Evolutionary conservation across 2,113 vertebrate species (phyloP).

Genomic region (Phaethornis superciliosus): DNA sequence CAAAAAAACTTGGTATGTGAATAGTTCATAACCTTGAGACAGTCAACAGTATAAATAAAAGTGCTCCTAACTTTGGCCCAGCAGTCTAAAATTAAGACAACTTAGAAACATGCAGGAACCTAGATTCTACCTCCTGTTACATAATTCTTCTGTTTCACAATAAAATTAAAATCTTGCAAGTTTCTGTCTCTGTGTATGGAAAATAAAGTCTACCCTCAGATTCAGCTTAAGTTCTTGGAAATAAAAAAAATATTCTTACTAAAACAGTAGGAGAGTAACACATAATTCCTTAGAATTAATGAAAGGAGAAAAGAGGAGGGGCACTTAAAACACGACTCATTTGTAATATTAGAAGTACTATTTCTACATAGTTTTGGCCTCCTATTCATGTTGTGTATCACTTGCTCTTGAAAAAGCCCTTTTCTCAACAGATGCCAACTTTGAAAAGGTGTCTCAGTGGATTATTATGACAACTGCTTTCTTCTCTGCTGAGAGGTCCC

Average conservation of each 20-base stretch:
- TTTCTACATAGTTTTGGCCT: not conserved
- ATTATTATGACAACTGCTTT: not conserved
- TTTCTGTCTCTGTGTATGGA: not conserved
- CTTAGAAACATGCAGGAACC: not conserved
- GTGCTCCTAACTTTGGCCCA: not conserved
- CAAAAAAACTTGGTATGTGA: not conserved
- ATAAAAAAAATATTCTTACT: not conserved
- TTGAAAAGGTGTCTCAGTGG: not conserved
- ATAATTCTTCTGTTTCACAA: not conserved
- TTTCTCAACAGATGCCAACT: not conserved
- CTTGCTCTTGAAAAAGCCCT: not conserved
- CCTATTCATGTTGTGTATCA: not conserved
- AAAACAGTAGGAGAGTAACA: not conserved
- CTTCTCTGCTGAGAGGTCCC: not conserved
- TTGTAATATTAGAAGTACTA: not conserved
- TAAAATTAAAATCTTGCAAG: not conserved
- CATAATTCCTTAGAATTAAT: not conserved
- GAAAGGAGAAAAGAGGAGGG: not conserved
- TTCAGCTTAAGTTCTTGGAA: not conserved
- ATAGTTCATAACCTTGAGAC: not conserved
- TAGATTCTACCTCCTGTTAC: not conserved
- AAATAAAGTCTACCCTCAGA: not conserved
- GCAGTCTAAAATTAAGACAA: not conserved
- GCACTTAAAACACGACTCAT: not conserved
- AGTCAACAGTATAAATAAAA: not conserved